Evolutionary conservation across 2,797 vertebrate genomes (phyloP).

Genomic region (Uromys caudimaculatus): DNA sequence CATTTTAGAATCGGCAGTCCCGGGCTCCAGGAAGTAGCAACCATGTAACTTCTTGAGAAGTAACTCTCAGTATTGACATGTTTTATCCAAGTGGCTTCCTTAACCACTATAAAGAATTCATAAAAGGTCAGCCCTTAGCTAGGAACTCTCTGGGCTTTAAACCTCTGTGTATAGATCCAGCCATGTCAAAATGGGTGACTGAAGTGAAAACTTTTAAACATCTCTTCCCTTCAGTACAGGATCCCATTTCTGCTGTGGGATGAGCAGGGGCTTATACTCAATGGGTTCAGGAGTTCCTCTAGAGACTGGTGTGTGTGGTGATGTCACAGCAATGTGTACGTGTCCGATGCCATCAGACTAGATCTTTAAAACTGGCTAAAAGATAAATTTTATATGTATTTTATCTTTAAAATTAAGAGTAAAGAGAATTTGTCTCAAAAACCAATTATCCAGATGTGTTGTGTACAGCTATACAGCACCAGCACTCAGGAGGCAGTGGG

Average conservation of each 20-base stretch:
- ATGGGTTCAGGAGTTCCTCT: background rate
- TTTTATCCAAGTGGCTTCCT: slow-evolving; percentile 42
- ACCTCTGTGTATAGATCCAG: background rate
- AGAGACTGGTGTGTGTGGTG: background rate
- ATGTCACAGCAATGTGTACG: background rate
- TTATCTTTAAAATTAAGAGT: background rate
- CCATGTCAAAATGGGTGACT: background rate
- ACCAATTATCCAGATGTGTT: background rate
- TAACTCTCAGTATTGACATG: background rate
- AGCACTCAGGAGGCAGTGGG: background rate
- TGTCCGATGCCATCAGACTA: background rate
- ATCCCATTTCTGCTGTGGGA: background rate
- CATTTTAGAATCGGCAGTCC: slow-evolving; percentile 10
- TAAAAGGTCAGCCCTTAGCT: background rate
- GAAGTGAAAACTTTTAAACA: background rate
- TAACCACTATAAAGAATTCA: background rate
- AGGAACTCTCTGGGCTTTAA: background rate
- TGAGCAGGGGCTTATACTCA: background rate
- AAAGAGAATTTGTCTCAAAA: slow-evolving; percentile 19
- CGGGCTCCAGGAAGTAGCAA: background rate
- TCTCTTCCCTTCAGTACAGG: background rate
- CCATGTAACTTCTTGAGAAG: slow-evolving; percentile 44
- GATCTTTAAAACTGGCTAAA: background rate
- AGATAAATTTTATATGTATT: background rate
- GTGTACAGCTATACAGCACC: background rate